Evolutionary conservation across 2,797 vertebrate genomes (phyloP).

Genomic region (Pygocentrus nattereri): DNA sequence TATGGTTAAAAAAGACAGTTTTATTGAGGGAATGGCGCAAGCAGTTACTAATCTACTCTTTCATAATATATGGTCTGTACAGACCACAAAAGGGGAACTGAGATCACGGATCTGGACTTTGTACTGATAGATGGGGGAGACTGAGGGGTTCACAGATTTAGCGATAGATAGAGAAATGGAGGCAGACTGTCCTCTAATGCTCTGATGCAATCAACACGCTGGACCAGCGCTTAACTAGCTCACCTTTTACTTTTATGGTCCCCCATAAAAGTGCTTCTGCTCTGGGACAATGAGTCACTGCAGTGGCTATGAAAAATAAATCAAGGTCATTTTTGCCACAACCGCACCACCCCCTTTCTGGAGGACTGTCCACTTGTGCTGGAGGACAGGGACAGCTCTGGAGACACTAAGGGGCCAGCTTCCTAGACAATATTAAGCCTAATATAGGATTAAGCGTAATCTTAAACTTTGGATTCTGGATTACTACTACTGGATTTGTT

Average conservation of each 20-base stretch:
- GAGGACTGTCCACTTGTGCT: neutral
- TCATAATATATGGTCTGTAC: neutral
- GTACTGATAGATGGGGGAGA: slow-evolving; percentile 5
- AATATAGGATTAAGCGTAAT: too few species aligned
- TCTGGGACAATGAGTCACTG: slow-evolving; percentile 33
- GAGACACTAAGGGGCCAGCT: neutral
- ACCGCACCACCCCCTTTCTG: slow-evolving; percentile 17
- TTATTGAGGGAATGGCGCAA: slow-evolving; percentile 40
- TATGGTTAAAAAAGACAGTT: slow-evolving; percentile 19
- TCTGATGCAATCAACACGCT: neutral
- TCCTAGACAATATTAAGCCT: neutral
- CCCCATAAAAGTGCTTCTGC: slow-evolving; percentile 23
- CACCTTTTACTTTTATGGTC: slow-evolving; percentile 29
- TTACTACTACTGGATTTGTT: too few species aligned
- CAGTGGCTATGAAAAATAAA: slow-evolving; percentile 29
- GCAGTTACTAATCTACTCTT: neutral
- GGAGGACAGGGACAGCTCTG: neutral
- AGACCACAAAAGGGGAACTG: neutral
- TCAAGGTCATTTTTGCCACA: slow-evolving; percentile 18
- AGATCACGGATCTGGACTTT: neutral
- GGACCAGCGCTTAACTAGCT: neutral
- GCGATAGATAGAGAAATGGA: neutral
- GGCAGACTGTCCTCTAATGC: slow-evolving; percentile 23
- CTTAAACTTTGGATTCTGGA: too few species aligned
- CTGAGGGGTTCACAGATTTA: slow-evolving; percentile 22